Base-by-base conservation (phyloP, 2,797 vertebrate genomes). In the Eleutherodactylus coqui region DNA sequence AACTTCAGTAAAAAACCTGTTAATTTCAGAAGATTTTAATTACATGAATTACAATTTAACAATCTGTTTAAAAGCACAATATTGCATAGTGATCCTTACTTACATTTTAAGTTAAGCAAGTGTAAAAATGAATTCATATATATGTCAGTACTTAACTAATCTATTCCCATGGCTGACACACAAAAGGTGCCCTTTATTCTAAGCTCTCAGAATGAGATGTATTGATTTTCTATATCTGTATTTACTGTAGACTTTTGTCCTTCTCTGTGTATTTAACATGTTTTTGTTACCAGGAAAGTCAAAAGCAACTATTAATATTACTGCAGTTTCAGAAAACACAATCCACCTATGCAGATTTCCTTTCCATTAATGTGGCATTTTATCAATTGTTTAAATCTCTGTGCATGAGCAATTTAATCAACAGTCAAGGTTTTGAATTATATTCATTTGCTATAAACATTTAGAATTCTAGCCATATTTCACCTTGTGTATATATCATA, bases 201-300 rank as follows among this genome's bases (percentile, higher is more conserved):
- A 70, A 43, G 21, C 21, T 10, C 38, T 21, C 19, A 69, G 17
- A 69, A 38, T 69, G 34, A 69, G 34, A 3, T 13, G 36, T 43
- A 70, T 70, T 70, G 36, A 70, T 43, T 43, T 70, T 41, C 19
- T 43, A n/a, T 13, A 70, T 70, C 67, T 70, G 38, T 70, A 70
- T 43, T 70, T 43, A 41, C 10, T 70, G 1, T 70, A 70, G 62
- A 6, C 67, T 70, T 70, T 70, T 41, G 67, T n/a, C 21, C 38
- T 70, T 70, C 10, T 70, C 67, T 70, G 10, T 8, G 2, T 41
- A n/a, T 70, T 70, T 70, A 1, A 70, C 21, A 70, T 70, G 34
- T 41, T 70, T n/a, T 41, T 41, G 38, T 70, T 21, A 70, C 32
- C 19, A 38, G 32, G 32, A 67, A 69, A 36, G 36, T 70, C 36